These are phyloP conservation scores for Orchesella flavescens DNA, from an alignment of 2,888 invertebrate species.

Conservation along the genomic window DNA sequence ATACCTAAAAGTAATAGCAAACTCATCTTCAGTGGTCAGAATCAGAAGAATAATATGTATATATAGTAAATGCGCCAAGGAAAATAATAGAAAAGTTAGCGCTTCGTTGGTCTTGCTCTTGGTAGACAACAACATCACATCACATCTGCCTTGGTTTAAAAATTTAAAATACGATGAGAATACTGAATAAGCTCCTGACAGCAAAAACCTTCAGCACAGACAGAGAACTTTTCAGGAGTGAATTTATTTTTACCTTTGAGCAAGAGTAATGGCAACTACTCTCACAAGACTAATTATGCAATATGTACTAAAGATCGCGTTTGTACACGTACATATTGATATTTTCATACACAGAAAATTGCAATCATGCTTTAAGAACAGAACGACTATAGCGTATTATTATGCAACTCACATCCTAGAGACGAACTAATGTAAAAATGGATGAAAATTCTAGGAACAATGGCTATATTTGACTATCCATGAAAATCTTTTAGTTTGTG, in stretches of 20 bases:
- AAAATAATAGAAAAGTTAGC: neutral
- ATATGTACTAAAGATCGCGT: neutral
- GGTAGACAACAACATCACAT: neutral
- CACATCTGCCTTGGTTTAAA: neutral
- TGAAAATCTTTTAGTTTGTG: no score
- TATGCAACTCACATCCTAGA: neutral
- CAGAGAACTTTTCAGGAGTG: neutral
- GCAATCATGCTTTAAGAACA: no score
- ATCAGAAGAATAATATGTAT: neutral
- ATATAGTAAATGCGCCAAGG: no score
- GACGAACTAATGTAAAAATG: neutral
- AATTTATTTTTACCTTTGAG: conserved; percentile 1
- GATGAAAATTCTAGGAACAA: no score
- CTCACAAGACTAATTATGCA: neutral
- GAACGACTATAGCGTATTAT: neutral
- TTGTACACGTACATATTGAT: no score
- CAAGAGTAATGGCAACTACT: neutral
- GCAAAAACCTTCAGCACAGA: neutral
- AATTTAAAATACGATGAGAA: no score
- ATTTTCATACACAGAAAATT: no score
- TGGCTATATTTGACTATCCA: no score
- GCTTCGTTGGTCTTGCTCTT: conserved; percentile 2
- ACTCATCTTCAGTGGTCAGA: conserved; percentile 16
- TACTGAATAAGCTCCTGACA: no score
- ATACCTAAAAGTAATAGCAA: neutral